Conservation (phyloP, 2,888 invertebrate genomes). For the Rotaria macrura region DNA sequence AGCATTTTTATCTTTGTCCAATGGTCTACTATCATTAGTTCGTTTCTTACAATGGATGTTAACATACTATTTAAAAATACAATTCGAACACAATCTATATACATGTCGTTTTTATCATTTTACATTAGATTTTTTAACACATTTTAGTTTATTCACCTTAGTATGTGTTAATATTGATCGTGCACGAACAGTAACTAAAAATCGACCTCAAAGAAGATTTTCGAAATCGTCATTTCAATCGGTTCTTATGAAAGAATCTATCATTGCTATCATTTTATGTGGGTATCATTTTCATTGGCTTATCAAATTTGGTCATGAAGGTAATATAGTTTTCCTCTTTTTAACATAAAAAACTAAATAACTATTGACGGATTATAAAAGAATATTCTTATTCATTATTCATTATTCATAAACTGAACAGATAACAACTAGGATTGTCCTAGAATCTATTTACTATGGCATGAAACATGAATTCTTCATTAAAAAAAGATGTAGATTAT, state of each 20-base stretch:
- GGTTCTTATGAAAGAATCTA: neutral
- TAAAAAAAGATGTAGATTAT: no score
- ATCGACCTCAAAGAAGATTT: neutral
- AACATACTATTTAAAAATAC: neutral
- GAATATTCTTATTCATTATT: no score
- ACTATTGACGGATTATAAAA: no score
- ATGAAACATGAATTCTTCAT: no score
- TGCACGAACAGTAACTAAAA: neutral
- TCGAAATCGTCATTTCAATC: neutral
- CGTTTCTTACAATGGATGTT: neutral
- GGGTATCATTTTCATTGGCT: neutral
- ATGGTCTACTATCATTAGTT: slow-evolving; percentile 14
- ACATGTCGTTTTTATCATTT: neutral
- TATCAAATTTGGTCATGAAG: neutral
- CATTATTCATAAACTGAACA: no score
- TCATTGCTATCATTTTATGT: neutral
- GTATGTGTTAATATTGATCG: slow-evolving; percentile 16
- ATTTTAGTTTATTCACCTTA: slow-evolving; percentile 14
- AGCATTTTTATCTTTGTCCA: slow-evolving; percentile 6
- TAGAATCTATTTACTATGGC: no score
- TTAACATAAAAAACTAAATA: no score
- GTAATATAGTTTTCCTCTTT: no score
- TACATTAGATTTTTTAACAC: neutral
- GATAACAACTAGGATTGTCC: no score
- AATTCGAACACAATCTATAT: neutral